These are phyloP conservation scores for Anarrhichthys ocellatus DNA, from an alignment of 2,113 vertebrate genomes.

Conservation along the genomic window DNA sequence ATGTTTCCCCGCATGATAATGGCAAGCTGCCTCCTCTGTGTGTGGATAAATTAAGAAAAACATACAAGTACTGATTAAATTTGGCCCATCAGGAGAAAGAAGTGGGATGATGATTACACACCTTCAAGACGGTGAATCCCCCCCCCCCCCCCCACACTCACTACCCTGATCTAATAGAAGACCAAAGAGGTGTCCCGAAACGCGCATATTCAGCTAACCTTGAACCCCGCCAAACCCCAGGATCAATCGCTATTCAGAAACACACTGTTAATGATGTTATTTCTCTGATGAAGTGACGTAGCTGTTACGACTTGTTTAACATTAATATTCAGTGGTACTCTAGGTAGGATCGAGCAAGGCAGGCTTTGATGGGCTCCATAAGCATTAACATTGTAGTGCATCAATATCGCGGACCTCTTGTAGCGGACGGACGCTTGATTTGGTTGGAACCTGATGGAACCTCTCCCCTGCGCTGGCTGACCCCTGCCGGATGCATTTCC, in stretches of 20 bases:
- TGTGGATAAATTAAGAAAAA: conserved; percentile 75
- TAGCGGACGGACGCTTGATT: not conserved
- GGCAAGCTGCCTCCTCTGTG: conserved; percentile 71
- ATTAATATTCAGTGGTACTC: conserved; percentile 78
- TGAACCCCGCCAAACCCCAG: conserved; percentile 63
- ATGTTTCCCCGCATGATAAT: conserved; percentile 85
- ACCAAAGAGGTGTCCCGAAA: conserved; percentile 44
- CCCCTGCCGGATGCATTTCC: too few relatives aligned
- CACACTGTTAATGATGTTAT: conserved; percentile 76
- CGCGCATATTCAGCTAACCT: conserved; percentile 60
- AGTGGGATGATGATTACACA: conserved; percentile 28
- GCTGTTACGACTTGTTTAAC: conserved; percentile 61
- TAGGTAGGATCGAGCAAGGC: conserved; percentile 52
- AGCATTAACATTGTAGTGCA: conserved; percentile 73
- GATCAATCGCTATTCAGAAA: conserved; percentile 73
- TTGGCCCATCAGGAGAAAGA: conserved; percentile 63
- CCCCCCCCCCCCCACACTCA: not conserved
- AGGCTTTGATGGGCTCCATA: conserved; percentile 74
- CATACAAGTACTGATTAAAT: conserved; percentile 76
- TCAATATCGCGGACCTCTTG: conserved; percentile 60
- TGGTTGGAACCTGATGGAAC: too few relatives aligned
- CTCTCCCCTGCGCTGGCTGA: too few relatives aligned
- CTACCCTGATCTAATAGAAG: conserved; percentile 69
- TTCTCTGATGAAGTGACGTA: conserved; percentile 75
- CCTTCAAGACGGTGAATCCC: conserved; percentile 40